Evolutionary conservation across 1,140 invertebrate genomes (phyloP).

Genomic region (Drosophila bipectinata): DNA sequence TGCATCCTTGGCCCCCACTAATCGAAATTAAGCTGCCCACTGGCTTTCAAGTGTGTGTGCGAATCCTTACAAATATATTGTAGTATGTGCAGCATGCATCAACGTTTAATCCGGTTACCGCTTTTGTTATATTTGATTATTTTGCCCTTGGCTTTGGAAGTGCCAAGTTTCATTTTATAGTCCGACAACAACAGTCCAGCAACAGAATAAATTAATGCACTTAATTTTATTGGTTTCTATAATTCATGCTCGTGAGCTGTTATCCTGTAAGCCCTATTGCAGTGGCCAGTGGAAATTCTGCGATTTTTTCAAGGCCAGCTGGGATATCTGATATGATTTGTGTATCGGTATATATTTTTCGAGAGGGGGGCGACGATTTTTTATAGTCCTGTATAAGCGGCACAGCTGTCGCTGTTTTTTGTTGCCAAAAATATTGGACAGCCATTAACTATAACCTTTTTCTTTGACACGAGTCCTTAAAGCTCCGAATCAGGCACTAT

Average conservation of each 20-base stretch:
- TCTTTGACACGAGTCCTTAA: slow-evolving; percentile 35
- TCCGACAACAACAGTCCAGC: slow-evolving; percentile 23
- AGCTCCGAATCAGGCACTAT: slow-evolving; percentile 55
- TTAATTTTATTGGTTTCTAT: slow-evolving; percentile 75
- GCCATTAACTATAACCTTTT: slow-evolving; percentile 58
- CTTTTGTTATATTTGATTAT: slow-evolving; percentile 43
- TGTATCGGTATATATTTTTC: not conserved
- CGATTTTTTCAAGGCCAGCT: slow-evolving; percentile 35
- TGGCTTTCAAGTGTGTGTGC: slow-evolving; percentile 23
- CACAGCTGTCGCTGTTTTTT: slow-evolving; percentile 52
- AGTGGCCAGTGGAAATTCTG: slow-evolving; percentile 3
- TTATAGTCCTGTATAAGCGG: slow-evolving; percentile 53
- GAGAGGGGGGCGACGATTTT: slow-evolving; percentile 19
- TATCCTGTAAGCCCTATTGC: slow-evolving; percentile 16
- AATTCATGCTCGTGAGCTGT: slow-evolving; percentile 64
- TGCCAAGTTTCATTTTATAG: slow-evolving; percentile 31
- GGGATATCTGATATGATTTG: slow-evolving; percentile 15
- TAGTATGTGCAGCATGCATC: slow-evolving; percentile 26
- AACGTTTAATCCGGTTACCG: slow-evolving; percentile 42
- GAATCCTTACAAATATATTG: slow-evolving; percentile 9
- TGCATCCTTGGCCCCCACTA: not conserved
- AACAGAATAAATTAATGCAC: slow-evolving; percentile 62
- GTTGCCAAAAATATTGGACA: slow-evolving; percentile 67
- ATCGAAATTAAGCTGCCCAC: slow-evolving; percentile 26
- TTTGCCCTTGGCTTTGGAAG: slow-evolving; percentile 50